phyloP scores from a whole-genome alignment of 2,113 vertebrate species.

The Oxyruncus cristatus region DNA sequence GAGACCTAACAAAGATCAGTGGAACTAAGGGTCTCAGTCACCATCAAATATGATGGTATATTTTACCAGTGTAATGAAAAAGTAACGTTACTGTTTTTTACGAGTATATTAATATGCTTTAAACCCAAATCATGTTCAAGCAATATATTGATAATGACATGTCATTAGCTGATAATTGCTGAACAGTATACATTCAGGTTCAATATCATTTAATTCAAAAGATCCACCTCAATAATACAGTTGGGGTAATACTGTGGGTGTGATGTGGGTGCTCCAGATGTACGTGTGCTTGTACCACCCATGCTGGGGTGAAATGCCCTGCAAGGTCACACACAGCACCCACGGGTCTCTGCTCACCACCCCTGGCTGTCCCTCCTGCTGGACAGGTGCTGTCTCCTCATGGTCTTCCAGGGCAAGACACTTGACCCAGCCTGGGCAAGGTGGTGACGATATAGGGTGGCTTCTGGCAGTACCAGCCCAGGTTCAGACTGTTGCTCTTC shows the following conservation, averaged over 20 bases:
- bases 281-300: no score
- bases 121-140: not conserved
- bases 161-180: not conserved
- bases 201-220: not conserved
- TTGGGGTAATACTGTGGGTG: no score
- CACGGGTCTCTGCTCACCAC: fast-evolving
- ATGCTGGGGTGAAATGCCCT: not conserved
- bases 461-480: not conserved
- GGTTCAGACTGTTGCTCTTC: not conserved
- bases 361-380: not conserved
- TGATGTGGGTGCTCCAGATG: not conserved
- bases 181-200: not conserved
- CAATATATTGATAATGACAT: not conserved
- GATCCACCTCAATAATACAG: not conserved
- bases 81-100: not conserved
- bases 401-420: not conserved
- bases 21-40: not conserved
- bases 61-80: not conserved
- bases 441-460: fast-evolving
- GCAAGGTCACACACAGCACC: not conserved
- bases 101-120: not conserved
- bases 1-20: not conserved
- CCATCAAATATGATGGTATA: not conserved
- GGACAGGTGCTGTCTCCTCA: not conserved
- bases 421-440: not conserved